Conservation (phyloP, 2,113 vertebrate genomes). For the Triplophysa tibetana region DNA sequence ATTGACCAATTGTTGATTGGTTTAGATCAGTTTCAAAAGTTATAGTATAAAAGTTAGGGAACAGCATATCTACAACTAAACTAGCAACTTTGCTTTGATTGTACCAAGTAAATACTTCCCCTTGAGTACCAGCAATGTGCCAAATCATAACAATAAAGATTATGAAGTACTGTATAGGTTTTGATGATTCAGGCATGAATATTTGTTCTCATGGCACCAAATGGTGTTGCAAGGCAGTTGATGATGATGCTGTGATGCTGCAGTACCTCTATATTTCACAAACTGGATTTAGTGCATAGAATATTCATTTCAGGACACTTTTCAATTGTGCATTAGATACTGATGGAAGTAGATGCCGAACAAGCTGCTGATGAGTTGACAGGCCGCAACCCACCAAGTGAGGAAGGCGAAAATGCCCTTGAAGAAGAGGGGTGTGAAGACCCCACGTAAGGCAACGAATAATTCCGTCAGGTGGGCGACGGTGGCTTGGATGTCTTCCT, state of each 20-base stretch:
- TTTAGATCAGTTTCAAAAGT: neutral
- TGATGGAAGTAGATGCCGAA: slow-evolving; percentile 96
- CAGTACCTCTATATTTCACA: neutral
- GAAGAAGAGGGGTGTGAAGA: slow-evolving; percentile 84
- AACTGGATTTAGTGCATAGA: neutral
- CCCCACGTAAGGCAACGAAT: slow-evolving; percentile 69
- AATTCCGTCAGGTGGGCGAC: slow-evolving; percentile 77
- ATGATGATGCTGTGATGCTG: slow-evolving; percentile 13
- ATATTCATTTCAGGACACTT: slow-evolving; percentile 14
- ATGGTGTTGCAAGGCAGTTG: slow-evolving; percentile 3
- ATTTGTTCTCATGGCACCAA: neutral
- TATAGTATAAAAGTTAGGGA: neutral
- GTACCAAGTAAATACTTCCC: neutral
- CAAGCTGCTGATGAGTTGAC: slow-evolving; percentile 89
- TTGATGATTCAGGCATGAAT: neutral
- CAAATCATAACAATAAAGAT: neutral
- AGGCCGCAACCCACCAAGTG: slow-evolving; percentile 92
- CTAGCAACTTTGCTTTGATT: slow-evolving; percentile 11
- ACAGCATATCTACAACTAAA: neutral
- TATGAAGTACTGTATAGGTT: neutral
- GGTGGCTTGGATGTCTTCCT: slow-evolving; percentile 76
- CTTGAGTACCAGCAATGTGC: neutral
- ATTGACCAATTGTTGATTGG: too few species aligned
- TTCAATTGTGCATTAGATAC: slow-evolving; percentile 83
- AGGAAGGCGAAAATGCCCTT: slow-evolving; percentile 87